Conservation (phyloP, 2,797 vertebrate genomes). For the Cossypha polioptera region DNA sequence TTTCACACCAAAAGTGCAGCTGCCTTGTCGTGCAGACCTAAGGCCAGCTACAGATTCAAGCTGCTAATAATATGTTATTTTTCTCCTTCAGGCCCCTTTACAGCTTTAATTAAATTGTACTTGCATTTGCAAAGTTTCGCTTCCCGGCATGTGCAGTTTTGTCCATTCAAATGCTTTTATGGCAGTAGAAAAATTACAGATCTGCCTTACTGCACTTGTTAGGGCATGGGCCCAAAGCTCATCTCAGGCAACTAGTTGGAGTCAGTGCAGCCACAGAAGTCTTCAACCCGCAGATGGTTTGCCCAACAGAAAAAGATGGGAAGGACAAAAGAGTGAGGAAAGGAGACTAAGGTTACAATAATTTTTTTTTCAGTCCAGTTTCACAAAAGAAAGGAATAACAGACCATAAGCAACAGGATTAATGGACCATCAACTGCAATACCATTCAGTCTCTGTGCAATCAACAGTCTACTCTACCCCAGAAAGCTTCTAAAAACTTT, state of each 20-base stretch:
- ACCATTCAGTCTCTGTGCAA: neutral
- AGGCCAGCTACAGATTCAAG: constrained; percentile 3
- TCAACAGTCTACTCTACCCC: neutral
- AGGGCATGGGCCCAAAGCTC: neutral
- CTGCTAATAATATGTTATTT: constrained; percentile 26
- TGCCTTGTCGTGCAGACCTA: neutral
- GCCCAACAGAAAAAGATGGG: neutral
- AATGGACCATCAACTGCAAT: neutral
- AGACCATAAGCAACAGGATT: neutral
- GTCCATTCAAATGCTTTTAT: neutral
- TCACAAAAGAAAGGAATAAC: neutral
- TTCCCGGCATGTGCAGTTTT: constrained; percentile 1
- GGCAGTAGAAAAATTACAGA: neutral
- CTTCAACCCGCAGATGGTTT: neutral
- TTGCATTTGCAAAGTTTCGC: neutral
- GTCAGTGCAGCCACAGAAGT: neutral
- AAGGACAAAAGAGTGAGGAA: neutral
- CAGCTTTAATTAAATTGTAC: constrained; percentile 40
- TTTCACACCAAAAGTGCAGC: neutral
- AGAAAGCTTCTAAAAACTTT: neutral
- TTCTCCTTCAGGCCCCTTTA: constrained; percentile 33
- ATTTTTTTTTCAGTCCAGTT: neutral
- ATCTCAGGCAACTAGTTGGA: neutral
- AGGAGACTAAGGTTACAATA: neutral
- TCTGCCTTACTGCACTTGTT: neutral